phyloP scores from a whole-genome alignment of 2,888 invertebrate genomes.

The Drosophila heteroneura region DNA sequence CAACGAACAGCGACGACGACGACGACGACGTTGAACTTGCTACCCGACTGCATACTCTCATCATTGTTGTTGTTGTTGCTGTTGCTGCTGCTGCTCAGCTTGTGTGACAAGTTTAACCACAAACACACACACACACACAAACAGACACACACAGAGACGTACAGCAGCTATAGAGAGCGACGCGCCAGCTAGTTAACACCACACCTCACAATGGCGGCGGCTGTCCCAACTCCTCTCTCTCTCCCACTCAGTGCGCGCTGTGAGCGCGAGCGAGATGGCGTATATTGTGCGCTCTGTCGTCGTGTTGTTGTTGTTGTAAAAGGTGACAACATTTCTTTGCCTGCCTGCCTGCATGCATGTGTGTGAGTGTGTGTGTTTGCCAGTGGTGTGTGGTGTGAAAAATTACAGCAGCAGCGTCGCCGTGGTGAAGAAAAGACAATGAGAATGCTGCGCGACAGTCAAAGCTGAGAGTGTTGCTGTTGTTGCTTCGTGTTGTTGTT shows the following conservation, averaged over 20 bases:
- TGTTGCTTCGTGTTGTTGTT: conserved; percentile 22
- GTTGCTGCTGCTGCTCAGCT: conserved; percentile 59
- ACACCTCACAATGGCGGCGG: conserved; percentile 78
- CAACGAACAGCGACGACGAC: conserved; percentile 40
- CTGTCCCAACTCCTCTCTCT: conserved; percentile 57
- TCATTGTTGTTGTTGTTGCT: conserved; percentile 30
- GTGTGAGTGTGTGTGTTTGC: conserved; percentile 21
- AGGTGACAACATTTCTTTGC: conserved; percentile 77
- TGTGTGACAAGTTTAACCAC: conserved; percentile 83
- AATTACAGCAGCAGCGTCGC: conserved; percentile 75
- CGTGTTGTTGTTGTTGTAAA: conserved; percentile 56
- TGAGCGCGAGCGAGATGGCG: conserved; percentile 67
- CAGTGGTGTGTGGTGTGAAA: conserved; percentile 63
- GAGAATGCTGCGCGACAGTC: conserved; percentile 56
- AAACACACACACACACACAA: conserved; percentile 56
- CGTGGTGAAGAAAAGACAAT: conserved; percentile 72
- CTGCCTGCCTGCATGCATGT: conserved; percentile 26
- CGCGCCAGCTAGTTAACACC: conserved; percentile 76
- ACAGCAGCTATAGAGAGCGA: conserved; percentile 39
- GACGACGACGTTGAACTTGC: conserved; percentile 58
- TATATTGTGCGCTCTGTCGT: conserved; percentile 22
- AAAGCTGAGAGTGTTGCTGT: conserved; percentile 32
- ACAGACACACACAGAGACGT: conserved; percentile 8
- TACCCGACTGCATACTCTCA: conserved; percentile 35
- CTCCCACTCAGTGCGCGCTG: conserved; percentile 12